phyloP scores from a whole-genome alignment of 2,113 vertebrate genomes.

The Catharus bicknelli region DNA sequence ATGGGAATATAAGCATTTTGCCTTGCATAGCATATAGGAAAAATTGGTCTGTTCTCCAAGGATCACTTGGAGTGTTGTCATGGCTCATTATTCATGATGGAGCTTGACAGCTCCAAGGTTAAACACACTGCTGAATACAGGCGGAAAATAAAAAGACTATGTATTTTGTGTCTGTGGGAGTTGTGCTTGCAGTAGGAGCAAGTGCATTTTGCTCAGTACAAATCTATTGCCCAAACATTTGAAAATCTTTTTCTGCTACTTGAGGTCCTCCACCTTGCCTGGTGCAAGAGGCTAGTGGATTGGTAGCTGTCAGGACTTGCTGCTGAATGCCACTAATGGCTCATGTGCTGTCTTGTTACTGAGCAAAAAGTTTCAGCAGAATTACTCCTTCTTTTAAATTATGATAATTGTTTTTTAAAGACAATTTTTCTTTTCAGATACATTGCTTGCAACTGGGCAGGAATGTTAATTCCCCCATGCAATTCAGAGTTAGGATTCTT shows the following conservation, averaged over 20 bases:
- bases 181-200: not conserved
- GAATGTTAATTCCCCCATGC: not conserved
- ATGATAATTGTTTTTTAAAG: not conserved
- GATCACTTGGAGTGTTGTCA: constrained; percentile 54
- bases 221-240: not conserved
- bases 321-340: not conserved
- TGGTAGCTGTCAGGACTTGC: not conserved
- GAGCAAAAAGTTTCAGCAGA: not conserved
- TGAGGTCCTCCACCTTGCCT: not conserved
- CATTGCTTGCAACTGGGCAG: not conserved
- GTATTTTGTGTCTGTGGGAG: constrained; percentile 19
- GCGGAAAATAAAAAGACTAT: not conserved
- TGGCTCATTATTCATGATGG: constrained; percentile 64
- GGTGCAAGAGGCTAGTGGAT: not conserved
- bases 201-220: not conserved
- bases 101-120: constrained; percentile 66
- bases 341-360: not conserved
- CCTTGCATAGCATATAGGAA: constrained; percentile 41
- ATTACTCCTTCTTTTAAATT: not conserved
- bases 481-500: not conserved
- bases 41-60: constrained; percentile 54
- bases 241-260: not conserved
- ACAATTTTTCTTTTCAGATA: not conserved
- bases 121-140: constrained; percentile 40
- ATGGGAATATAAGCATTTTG: constrained; percentile 44